phyloP scores from a whole-genome alignment of 2,797 vertebrate species.

The Diplodus sargus region DNA sequence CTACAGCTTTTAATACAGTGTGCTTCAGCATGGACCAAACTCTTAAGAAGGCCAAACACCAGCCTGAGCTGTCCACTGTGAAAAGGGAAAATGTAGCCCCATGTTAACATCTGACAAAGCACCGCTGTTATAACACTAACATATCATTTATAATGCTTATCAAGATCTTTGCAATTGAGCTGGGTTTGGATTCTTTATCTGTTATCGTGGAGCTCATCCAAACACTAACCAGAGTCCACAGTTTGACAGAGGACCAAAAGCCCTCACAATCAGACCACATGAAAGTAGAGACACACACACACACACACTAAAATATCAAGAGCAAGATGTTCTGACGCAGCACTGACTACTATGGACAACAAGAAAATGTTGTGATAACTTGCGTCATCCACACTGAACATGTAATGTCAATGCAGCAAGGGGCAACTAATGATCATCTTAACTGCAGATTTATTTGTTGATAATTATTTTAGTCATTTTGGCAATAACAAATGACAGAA shows the following conservation, averaged over 20 bases:
- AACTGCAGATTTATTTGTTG: not conserved
- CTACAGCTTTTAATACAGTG: slow-evolving; percentile 34
- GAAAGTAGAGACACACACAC: slow-evolving; percentile 32
- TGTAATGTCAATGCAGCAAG: not conserved
- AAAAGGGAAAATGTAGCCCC: slow-evolving; percentile 57
- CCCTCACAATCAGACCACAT: slow-evolving; percentile 45
- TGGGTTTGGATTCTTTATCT: slow-evolving; percentile 66
- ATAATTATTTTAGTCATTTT: not conserved
- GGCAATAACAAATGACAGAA: not conserved
- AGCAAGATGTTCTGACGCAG: slow-evolving; percentile 5
- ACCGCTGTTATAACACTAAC: slow-evolving; percentile 62
- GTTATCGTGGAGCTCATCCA: slow-evolving; percentile 68
- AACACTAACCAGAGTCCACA: slow-evolving; percentile 74
- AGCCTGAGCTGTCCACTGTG: slow-evolving; percentile 45
- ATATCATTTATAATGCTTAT: slow-evolving; percentile 74
- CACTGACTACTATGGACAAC: not conserved
- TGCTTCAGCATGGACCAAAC: slow-evolving; percentile 33
- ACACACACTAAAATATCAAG: slow-evolving; percentile 7
- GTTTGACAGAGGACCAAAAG: slow-evolving; percentile 47
- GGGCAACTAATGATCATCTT: not conserved
- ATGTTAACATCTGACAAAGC: slow-evolving; percentile 62
- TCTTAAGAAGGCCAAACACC: slow-evolving; percentile 59
- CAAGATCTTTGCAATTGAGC: slow-evolving; percentile 63
- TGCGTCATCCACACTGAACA: too few species aligned
- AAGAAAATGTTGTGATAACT: too few species aligned